These are phyloP conservation scores for Acipenser ruthenus DNA, from an alignment of 2,797 vertebrate genomes.

Conservation along the genomic window DNA sequence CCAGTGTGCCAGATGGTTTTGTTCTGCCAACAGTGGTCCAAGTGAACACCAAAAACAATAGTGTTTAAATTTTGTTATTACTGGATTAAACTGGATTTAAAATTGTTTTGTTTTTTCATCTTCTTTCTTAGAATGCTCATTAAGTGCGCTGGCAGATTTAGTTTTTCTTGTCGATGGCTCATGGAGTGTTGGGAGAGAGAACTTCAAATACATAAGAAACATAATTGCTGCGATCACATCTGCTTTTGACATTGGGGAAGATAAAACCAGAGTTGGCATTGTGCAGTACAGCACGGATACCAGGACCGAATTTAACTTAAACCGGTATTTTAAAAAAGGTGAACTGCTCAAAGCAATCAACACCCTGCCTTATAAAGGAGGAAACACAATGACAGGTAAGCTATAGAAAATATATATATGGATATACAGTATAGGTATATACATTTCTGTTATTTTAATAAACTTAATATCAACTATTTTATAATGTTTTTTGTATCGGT, in stretches of 20 bases:
- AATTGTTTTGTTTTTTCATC: slow-evolving; percentile 17
- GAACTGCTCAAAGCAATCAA: slow-evolving; percentile 75
- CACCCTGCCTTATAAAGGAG: slow-evolving; percentile 77
- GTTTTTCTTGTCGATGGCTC: slow-evolving; percentile 87
- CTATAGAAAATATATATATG: too few relatives aligned
- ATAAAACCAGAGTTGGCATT: slow-evolving; percentile 79
- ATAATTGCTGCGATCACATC: slow-evolving; percentile 72
- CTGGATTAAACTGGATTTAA: too few relatives aligned
- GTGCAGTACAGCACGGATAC: slow-evolving; percentile 79
- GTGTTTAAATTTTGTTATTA: too few relatives aligned
- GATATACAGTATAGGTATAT: slow-evolving; percentile 47
- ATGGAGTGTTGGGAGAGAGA: slow-evolving; percentile 73
- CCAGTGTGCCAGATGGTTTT: too few relatives aligned
- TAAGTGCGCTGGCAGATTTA: slow-evolving; percentile 72
- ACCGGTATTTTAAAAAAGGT: slow-evolving; percentile 58
- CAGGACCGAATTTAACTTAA: slow-evolving; percentile 79
- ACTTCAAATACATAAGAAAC: slow-evolving; percentile 75
- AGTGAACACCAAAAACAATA: too few relatives aligned
- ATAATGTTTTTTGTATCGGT: neutral
- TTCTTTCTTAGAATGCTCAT: slow-evolving; percentile 70
- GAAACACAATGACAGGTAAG: slow-evolving; percentile 81
- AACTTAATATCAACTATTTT: neutral
- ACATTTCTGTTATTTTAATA: slow-evolving; percentile 17
- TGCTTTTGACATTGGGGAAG: slow-evolving; percentile 82
- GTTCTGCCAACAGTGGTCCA: too few relatives aligned